Base-by-base conservation (phyloP, 2,797 vertebrate genomes). In the Galaxias olidus region DNA sequence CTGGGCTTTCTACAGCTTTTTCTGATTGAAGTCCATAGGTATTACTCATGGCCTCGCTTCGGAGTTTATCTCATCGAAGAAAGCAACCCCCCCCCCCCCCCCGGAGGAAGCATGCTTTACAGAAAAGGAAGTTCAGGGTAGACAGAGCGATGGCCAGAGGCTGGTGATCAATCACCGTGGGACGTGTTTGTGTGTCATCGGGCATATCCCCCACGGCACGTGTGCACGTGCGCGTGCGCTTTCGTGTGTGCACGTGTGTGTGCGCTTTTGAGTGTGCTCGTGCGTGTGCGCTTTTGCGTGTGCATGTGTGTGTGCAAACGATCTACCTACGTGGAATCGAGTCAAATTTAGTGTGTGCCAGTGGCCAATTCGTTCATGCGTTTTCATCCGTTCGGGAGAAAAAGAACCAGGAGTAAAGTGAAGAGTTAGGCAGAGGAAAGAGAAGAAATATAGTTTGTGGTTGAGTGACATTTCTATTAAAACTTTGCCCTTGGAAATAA, bases 111-210 rank as follows among this genome's bases (percentile, higher is more conserved):
- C 76, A 51, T 53, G 70, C 66, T 68, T 82, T 85, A 80, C 79
- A 81, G 80, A 77, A 61, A 81, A 88, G 87, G 83, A 88, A 88
- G 84, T 86, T 78, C 66, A 77, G 73, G 78, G 56, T 76, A 80
- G 55, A 78, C 30, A 30, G 50, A 73, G 75, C 73, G 71, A 76
- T 64, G 72, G 81, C 89, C 78, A 1, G 9, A 71, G 86, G 88
- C 81, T 47, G 40, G 78, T 84, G 77, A 89, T 90, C 86, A 86
- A 89, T 90, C 89, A 88, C 50, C n/a, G 48, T 30, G 6, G 30
- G 1, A 66, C 10, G 59, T 75, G 78, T 78, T 63, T 78, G 30
- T 30, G 30, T 30, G 30, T 30, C 30, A 30, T 30, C 6, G 30
- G 30, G 30, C 6, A 30, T 30, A 30, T 30, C 30, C 30, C 30